Evolutionary conservation across 2,888 invertebrate genomes (phyloP).

Genomic region (Erebia ligea): DNA sequence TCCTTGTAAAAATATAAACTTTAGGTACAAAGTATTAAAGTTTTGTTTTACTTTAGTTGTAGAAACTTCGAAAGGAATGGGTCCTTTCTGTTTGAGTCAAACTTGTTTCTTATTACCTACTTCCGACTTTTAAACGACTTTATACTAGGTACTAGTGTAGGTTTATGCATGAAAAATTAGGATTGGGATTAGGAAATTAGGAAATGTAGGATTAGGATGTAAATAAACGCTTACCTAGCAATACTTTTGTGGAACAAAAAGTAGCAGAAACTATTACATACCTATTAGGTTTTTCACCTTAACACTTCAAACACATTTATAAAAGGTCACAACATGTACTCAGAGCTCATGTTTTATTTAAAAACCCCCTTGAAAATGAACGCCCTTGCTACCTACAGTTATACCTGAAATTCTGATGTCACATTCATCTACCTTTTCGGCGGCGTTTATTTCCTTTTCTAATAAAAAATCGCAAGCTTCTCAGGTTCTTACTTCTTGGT

Average conservation of each 20-base stretch:
- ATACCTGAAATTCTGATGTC: conserved; percentile 3
- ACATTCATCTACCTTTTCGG: neutral
- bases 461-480: neutral
- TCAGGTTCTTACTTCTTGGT: too few species aligned
- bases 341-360: conserved; percentile 10
- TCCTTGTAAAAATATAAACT: too few species aligned
- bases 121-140: too few species aligned
- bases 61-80: too few species aligned
- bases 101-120: too few species aligned
- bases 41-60: too few species aligned
- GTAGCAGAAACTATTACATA: neutral
- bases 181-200: too few species aligned
- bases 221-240: neutral
- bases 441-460: neutral
- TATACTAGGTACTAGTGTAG: too few species aligned
- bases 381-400: neutral
- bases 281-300: neutral
- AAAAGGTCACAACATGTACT: conserved; percentile 8
- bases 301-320: conserved; percentile 5
- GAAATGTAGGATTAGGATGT: too few species aligned
- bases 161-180: neutral
- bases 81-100: too few species aligned
- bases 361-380: conserved; percentile 7
- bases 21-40: too few species aligned
- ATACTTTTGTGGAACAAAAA: neutral